Base-by-base conservation (phyloP, 1,140 invertebrate species). In the Cheumatopsyche charites region DNA sequence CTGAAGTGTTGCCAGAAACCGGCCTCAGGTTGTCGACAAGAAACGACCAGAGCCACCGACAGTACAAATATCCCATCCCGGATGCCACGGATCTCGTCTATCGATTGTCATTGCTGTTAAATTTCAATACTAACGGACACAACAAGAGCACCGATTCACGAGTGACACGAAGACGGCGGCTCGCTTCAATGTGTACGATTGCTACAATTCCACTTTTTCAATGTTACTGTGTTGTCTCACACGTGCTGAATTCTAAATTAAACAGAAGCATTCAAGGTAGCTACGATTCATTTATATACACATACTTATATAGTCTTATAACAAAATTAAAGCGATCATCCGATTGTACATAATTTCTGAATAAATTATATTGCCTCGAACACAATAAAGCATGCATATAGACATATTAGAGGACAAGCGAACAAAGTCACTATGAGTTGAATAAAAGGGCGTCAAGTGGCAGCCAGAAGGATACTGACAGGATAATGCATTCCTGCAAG, bases 401-500 rank as follows among this genome's bases (percentile, higher is more conserved):
- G 29, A 73, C 72, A 62, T 62, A 73, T 69, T 73, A 69, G 65
- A 62, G 13, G 65, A 62, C 71, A 72, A 69, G 41, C 70, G 29
- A 65, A 70, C 67, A 41, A 45, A 67, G 65, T 47, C 65, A 70
- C 67, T 70, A 72, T 73, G 72, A 70, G 66, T 25, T 47, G 72
- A 69, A 55, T 62, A 67, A 47, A 62, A 63, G 62, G 62, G 62
- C 68, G 72, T 73, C 72, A 73, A 62, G 67, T 63, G 66, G 67
- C 62, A 62, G 41, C 45, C 62, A 62, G 52, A 73, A 70, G 69
- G 42, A 47, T 36, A n/a, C 36, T 74, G 73, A 74, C 73, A 74
- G 73, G 19, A 74, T 74, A 74, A 74, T 74, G 69, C 73, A 67
- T 74, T 68, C 73, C 65, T 7, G 45, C 62, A 7, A 67, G 29